Evolutionary conservation across 2,888 invertebrate genomes (phyloP).

Genomic region (Lasius platythorax): DNA sequence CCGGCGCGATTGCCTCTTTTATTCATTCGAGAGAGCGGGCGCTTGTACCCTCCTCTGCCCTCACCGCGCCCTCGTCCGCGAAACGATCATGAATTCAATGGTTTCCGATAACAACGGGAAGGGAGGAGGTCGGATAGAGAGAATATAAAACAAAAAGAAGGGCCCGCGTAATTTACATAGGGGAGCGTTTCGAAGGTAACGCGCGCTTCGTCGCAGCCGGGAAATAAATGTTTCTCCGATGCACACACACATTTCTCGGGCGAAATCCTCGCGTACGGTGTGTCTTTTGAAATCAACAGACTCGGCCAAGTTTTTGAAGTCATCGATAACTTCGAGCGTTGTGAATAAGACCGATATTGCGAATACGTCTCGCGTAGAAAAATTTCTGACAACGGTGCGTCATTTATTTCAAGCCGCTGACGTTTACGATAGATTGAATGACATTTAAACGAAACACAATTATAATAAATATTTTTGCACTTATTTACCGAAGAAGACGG

Average conservation of each 20-base stretch:
- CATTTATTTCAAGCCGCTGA: constrained; percentile 23
- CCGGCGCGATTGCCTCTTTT: constrained; percentile 48
- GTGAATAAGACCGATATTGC: neutral
- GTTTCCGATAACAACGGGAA: constrained; percentile 43
- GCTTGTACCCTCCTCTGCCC: constrained; percentile 26
- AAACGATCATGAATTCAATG: constrained; percentile 57
- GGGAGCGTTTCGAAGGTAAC: constrained; percentile 30
- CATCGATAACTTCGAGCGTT: constrained; percentile 5
- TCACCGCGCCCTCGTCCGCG: constrained; percentile 20
- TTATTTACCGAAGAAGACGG: neutral
- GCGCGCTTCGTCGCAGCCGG: constrained; percentile 24
- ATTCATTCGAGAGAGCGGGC: constrained; percentile 41
- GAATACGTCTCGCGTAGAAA: constrained; percentile 16
- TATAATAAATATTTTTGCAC: neutral
- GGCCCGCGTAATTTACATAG: constrained; percentile 47
- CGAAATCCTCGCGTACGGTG: neutral
- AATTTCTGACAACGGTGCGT: constrained; percentile 16
- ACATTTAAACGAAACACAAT: neutral
- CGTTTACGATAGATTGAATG: neutral
- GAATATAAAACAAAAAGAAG: constrained; percentile 51
- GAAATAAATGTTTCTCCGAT: constrained; percentile 37
- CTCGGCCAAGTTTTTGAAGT: constrained; percentile 19
- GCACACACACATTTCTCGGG: neutral
- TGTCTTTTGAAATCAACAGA: constrained; percentile 42
- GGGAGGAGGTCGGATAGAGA: neutral